Conservation (phyloP, 2,797 vertebrate genomes). For the Dromococcyx pavoninus region DNA sequence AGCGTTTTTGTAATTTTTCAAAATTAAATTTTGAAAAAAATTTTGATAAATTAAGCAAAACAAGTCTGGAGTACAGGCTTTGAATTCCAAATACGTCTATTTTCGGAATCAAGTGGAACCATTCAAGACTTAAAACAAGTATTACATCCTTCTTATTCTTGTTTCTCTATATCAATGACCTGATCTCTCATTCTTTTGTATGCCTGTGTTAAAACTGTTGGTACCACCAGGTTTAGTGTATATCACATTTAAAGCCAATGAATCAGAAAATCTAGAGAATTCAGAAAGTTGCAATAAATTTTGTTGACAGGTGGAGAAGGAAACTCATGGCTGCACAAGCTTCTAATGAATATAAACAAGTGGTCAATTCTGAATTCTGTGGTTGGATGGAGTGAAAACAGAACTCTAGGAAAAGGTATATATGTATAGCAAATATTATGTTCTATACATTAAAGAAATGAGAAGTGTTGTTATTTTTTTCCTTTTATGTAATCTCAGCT, state of each 20-base stretch:
- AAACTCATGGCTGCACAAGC: constrained; percentile 40
- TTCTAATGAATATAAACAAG: constrained; percentile 56
- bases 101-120: background rate
- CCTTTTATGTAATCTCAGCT: background rate
- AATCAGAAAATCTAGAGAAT: background rate
- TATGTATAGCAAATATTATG: too few relatives aligned
- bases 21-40: background rate
- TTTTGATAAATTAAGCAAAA: background rate
- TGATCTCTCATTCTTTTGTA: background rate
- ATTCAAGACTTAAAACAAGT: background rate
- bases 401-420: constrained; percentile 43
- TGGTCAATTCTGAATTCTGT: constrained; percentile 57
- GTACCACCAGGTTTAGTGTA: background rate
- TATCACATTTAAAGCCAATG: background rate
- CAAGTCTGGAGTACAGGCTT: background rate
- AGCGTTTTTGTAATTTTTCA: background rate
- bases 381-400: constrained; percentile 25
- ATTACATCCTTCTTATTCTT: background rate
- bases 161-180: background rate
- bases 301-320: constrained; percentile 30
- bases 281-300: background rate
- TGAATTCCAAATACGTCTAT: background rate
- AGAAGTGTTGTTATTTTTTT: background rate
- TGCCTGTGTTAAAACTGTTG: background rate
- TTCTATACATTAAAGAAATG: background rate